Evolutionary conservation across 2,113 vertebrate species (phyloP).

Genomic region (Hydrolagus affinis): DNA sequence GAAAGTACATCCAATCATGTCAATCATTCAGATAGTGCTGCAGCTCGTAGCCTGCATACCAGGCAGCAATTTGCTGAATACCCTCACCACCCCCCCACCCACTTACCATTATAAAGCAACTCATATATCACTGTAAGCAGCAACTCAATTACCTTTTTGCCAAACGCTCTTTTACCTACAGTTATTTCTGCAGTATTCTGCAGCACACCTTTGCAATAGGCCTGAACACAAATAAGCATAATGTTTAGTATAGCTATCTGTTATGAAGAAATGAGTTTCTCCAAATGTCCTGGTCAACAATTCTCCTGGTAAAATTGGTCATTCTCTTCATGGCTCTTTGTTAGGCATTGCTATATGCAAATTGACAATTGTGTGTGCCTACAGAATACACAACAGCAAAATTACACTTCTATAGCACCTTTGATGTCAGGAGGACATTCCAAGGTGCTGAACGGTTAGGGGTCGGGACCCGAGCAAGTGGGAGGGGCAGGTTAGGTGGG

Average conservation of each 20-base stretch:
- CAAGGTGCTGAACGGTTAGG: too few relatives aligned
- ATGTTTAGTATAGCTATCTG: not conserved
- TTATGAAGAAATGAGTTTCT: not conserved
- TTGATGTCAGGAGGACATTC: too few relatives aligned
- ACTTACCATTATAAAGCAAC: not conserved
- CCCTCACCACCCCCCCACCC: not conserved
- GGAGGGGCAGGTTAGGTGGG: too few relatives aligned
- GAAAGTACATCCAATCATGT: constrained; percentile 15
- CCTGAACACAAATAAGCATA: not conserved
- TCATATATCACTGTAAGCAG: not conserved
- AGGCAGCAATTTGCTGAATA: not conserved
- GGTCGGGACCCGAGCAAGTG: too few relatives aligned
- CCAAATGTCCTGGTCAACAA: too few relatives aligned
- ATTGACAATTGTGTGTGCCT: too few relatives aligned
- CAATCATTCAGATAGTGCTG: constrained; percentile 16
- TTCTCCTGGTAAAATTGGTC: too few relatives aligned
- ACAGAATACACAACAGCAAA: too few relatives aligned
- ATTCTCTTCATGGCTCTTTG: too few relatives aligned
- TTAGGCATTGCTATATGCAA: too few relatives aligned
- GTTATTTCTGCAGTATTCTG: not conserved
- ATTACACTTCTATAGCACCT: too few relatives aligned
- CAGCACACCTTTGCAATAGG: not conserved
- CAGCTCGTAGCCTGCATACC: not conserved
- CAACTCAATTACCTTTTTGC: not conserved
- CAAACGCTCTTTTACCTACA: not conserved